Conservation (phyloP, 2,797 vertebrate genomes). For the Corythornis leucogaster region DNA sequence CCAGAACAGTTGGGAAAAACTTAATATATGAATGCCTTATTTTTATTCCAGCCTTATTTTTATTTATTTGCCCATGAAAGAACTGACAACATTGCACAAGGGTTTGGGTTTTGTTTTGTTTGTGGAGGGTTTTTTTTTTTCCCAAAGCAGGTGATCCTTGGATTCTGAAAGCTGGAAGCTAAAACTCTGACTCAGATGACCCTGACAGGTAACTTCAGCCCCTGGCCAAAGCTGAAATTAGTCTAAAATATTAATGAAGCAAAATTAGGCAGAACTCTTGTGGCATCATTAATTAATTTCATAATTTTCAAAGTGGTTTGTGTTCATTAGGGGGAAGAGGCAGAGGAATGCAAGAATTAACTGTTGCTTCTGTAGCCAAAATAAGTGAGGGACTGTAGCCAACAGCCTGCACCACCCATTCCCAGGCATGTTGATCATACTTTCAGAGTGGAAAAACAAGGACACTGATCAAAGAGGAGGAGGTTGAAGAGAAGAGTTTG, state of each 20-base stretch:
- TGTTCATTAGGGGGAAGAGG: not conserved
- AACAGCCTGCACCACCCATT: not conserved
- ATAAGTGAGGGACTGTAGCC: slow-evolving; percentile 10
- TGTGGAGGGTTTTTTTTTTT: rapidly evolving
- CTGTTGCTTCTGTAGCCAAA: slow-evolving; percentile 23
- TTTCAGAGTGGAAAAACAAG: slow-evolving; percentile 17
- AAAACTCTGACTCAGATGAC: not conserved
- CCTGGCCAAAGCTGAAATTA: not conserved
- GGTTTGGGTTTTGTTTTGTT: not conserved
- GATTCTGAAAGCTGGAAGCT: not conserved
- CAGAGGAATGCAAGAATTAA: slow-evolving; percentile 41
- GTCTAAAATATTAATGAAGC: not conserved
- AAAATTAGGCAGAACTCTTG: slow-evolving; percentile 20
- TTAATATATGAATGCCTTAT: not conserved
- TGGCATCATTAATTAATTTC: slow-evolving; percentile 39
- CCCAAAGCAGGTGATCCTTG: not conserved
- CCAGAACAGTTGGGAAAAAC: rapidly evolving
- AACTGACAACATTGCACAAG: not conserved
- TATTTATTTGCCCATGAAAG: not conserved
- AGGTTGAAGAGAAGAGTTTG: not conserved
- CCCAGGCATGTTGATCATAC: slow-evolving; percentile 16
- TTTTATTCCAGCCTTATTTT: not conserved
- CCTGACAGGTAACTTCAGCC: not conserved
- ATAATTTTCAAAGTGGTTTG: slow-evolving; percentile 22
- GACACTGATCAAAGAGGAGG: not conserved